phyloP scores from a whole-genome alignment of 2,113 vertebrate genomes.

The Carassius gibelio region DNA sequence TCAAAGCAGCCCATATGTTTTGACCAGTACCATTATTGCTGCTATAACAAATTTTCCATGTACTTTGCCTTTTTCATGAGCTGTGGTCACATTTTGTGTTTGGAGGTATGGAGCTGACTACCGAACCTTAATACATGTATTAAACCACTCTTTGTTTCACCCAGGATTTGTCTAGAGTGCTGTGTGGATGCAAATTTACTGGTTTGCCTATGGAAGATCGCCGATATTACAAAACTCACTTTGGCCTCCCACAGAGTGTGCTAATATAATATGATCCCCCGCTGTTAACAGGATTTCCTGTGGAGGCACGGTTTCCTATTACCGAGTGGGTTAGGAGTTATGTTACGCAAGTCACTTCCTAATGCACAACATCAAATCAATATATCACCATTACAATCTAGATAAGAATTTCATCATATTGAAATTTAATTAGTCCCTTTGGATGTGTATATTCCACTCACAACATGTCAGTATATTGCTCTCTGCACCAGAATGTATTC shows the following conservation, averaged over 20 bases:
- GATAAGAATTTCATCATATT: not conserved
- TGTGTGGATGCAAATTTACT: not conserved
- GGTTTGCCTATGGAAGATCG: not conserved
- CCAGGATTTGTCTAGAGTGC: too few species aligned
- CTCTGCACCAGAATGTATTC: not conserved
- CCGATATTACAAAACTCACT: not conserved
- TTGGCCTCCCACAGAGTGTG: not conserved
- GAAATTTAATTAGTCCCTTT: not conserved
- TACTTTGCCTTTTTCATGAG: not conserved
- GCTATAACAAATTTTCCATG: not conserved
- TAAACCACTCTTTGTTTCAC: too few species aligned
- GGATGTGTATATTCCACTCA: not conserved
- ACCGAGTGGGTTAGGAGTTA: not conserved
- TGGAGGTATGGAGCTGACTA: not conserved
- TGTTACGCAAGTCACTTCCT: not conserved
- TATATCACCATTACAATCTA: not conserved
- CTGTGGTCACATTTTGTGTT: not conserved
- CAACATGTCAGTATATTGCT: not conserved
- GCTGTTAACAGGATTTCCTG: constrained; percentile 22
- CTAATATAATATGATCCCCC: constrained; percentile 8
- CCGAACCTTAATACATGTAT: too few species aligned
- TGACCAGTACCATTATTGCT: not conserved
- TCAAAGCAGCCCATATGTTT: not conserved
- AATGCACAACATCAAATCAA: constrained; percentile 6
- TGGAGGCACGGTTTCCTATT: constrained; percentile 17